A percentile compares a stretch with the other conserved stretches of the same genome.
These are phyloP conservation scores for Eupeodes luniger DNA, from an alignment of 2,888 invertebrate genomes.

Conservation along the genomic window DNA sequence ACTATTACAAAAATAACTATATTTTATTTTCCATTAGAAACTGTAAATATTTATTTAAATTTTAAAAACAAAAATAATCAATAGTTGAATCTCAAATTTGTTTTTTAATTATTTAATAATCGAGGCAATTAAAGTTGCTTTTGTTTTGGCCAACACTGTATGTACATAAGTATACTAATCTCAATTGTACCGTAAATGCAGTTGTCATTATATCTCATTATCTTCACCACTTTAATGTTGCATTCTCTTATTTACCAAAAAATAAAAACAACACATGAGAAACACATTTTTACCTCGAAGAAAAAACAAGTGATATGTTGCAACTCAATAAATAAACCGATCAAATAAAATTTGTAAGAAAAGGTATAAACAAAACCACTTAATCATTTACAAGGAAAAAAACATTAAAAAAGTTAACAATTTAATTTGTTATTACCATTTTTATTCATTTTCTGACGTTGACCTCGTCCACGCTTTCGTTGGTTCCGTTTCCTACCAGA, in stretches of 20 bases:
- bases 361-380: slow-evolving; percentile 11
- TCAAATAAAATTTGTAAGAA: slow-evolving; percentile 17
- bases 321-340: slow-evolving; percentile 13
- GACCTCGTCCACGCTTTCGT: slow-evolving; percentile 75
- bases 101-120: too few species aligned
- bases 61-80: too few species aligned
- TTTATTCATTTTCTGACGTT: slow-evolving; percentile 77
- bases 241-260: not conserved
- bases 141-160: not conserved
- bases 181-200: slow-evolving; percentile 9
- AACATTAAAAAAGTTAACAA: slow-evolving; percentile 33
- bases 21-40: too few species aligned
- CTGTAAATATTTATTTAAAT: too few species aligned
- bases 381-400: not conserved
- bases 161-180: slow-evolving; percentile 5
- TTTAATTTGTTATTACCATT: slow-evolving; percentile 75
- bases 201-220: slow-evolving; percentile 41
- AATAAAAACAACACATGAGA: not conserved
- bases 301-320: slow-evolving; percentile 19
- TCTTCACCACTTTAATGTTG: slow-evolving; percentile 13
- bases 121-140: too few species aligned
- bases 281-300: not conserved
- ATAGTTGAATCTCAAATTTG: too few species aligned
- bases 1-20: too few species aligned
- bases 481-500: slow-evolving; percentile 55